Base-by-base conservation (phyloP, 2,797 vertebrate species). In the Chromis chromis region DNA sequence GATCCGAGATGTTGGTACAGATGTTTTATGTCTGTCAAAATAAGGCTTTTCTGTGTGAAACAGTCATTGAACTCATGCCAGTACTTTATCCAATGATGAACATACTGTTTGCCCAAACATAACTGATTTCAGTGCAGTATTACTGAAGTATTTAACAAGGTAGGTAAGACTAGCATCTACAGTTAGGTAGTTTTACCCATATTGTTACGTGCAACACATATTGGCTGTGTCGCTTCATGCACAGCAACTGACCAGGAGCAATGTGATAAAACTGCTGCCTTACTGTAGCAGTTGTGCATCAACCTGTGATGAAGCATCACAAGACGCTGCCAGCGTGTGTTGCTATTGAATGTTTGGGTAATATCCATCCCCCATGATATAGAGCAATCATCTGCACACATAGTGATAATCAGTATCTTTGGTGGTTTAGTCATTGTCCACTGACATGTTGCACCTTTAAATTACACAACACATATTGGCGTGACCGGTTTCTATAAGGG, bases 391-490 rank as follows among this genome's bases (percentile, higher is more conserved):
- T 69, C 62, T 62, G 57, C 52, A 87, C 55, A 82, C 71, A 82
- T 44, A 65, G 61, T 61, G 40, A 72, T 59, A 71, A 71, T 72
- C 63, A 36, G 69, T 78, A 69, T 91, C 90, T 92, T 92, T 86
- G 89, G 89, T 84, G 86, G 53, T 86, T 90, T 82, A 48, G 60
- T 60, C 28, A 6, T 76, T 69, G 39, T 85, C 31, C 50, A 31
- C 59, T 65, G 66, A 82, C 58, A 50, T 74, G 64, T 63, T 39
- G 17, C 71, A 67, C 64, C 49, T 50, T 58, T 24, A 56, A 65
- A 53, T 76, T 36, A 61, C 52, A 61, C 70, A 76, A 80, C 74
- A 87, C 80, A 78, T 82, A 81, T 62, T 64, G 70, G 49, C 58
- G 28, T 54, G 27, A 66, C 27, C 52, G 19, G 21, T 64, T 85